These are phyloP conservation scores for Gadus chalcogrammus DNA, from an alignment of 2,113 vertebrate genomes.

Conservation along the genomic window DNA sequence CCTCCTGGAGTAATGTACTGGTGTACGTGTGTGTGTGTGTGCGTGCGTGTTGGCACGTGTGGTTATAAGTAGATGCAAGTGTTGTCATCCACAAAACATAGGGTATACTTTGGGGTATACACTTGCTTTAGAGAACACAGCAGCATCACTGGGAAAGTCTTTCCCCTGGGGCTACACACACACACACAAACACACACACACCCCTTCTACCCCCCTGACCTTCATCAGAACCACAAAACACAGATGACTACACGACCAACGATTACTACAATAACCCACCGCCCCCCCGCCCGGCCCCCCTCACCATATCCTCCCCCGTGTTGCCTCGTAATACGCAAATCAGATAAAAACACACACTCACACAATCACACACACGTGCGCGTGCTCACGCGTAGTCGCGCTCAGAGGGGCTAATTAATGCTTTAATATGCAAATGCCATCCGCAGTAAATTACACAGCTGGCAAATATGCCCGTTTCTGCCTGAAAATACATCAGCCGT, in stretches of 20 bases:
- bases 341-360: constrained; percentile 14
- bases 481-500: constrained; percentile 76
- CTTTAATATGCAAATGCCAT: constrained; percentile 99
- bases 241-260: constrained; percentile 78
- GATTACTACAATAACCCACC: constrained; percentile 72
- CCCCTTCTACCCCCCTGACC: constrained; percentile 46
- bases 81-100: no score
- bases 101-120: no score
- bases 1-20: no score
- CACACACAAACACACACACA: no score
- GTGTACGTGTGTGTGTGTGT: no score
- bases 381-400: constrained; percentile 72
- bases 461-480: constrained; percentile 95
- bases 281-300: constrained; percentile 12
- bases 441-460: constrained; percentile 94
- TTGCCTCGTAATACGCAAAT: background rate
- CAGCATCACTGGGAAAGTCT: constrained; percentile 27
- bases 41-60: no score
- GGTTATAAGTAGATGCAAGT: no score
- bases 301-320: constrained; percentile 2
- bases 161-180: constrained; percentile 32
- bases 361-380: constrained; percentile 53
- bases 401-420: constrained; percentile 99
- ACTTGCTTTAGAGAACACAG: no score
- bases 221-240: constrained; percentile 66